A percentile compares a stretch with the other conserved stretches of the same genome.
These are phyloP conservation scores for Hozukius guyotensis DNA, from an alignment of 2,797 vertebrate genomes.

Conservation along the genomic window DNA sequence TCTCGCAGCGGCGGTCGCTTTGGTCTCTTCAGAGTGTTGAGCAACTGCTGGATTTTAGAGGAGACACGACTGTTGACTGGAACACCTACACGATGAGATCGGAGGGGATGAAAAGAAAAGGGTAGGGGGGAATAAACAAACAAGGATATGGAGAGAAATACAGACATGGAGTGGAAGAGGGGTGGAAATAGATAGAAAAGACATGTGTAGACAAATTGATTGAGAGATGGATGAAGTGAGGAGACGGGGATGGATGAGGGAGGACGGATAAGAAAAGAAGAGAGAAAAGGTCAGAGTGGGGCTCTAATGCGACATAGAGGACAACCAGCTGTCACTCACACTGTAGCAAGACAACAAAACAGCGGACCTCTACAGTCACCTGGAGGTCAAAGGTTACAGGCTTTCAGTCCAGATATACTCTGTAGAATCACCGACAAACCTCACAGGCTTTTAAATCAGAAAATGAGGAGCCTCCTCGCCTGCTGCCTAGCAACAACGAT, in stretches of 20 bases:
- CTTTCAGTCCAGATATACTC: slow-evolving; percentile 27
- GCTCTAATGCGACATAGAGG: slow-evolving; percentile 39
- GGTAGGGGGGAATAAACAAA: slow-evolving; percentile 11
- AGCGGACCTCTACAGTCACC: slow-evolving; percentile 43
- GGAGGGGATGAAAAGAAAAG: slow-evolving; percentile 41
- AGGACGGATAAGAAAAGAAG: slow-evolving; percentile 31
- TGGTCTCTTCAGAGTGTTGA: slow-evolving; percentile 96
- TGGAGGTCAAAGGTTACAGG: slow-evolving; percentile 46
- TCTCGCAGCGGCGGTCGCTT: slow-evolving; percentile 94
- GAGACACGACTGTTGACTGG: slow-evolving; percentile 97
- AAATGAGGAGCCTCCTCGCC: slow-evolving; percentile 37
- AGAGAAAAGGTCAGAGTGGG: slow-evolving; percentile 54
- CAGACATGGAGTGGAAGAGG: not conserved
- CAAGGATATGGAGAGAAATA: slow-evolving; percentile 15
- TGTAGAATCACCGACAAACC: slow-evolving; percentile 29
- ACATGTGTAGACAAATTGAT: slow-evolving; percentile 27
- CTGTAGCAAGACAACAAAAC: slow-evolving; percentile 35
- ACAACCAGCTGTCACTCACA: slow-evolving; percentile 61
- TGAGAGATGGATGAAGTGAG: slow-evolving; percentile 42
- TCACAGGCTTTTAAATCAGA: slow-evolving; percentile 19
- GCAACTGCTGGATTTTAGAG: slow-evolving; percentile 97
- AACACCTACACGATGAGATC: slow-evolving; percentile 85
- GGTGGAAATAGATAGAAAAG: not conserved
- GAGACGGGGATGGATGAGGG: slow-evolving; percentile 25
- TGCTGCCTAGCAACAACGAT: slow-evolving; percentile 81